These are phyloP conservation scores for Neoaliturus tenellus DNA, from an alignment of 2,888 invertebrate species.

Conservation along the genomic window DNA sequence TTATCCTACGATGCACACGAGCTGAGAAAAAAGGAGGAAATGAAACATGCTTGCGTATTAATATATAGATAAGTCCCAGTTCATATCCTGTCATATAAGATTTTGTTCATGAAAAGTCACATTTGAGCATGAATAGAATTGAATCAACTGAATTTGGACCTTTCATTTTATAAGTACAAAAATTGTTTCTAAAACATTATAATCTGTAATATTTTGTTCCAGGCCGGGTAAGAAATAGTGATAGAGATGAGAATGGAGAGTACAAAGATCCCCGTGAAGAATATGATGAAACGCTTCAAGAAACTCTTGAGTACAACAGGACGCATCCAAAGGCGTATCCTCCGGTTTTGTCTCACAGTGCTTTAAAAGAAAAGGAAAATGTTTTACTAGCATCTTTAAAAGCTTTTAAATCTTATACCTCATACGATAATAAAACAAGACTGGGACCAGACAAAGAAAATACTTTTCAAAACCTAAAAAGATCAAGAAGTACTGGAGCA, in stretches of 20 bases:
- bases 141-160: too few relatives aligned
- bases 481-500: conserved; percentile 51
- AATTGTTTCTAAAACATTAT: too few relatives aligned
- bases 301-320: conserved; percentile 51
- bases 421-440: conserved; percentile 57
- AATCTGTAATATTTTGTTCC: conserved; percentile 12
- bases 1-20: too few relatives aligned
- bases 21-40: too few relatives aligned
- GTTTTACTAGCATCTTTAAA: conserved; percentile 63
- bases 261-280: conserved; percentile 43
- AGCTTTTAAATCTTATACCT: conserved; percentile 20
- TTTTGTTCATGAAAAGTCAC: too few relatives aligned
- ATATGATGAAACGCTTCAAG: conserved; percentile 52
- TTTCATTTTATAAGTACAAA: too few relatives aligned
- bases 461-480: conserved; percentile 56
- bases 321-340: conserved; percentile 35
- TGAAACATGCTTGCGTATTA: too few relatives aligned
- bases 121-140: too few relatives aligned
- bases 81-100: too few relatives aligned
- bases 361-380: conserved; percentile 64
- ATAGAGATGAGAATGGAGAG: conserved; percentile 46
- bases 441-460: conserved; percentile 62
- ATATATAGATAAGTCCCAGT: too few relatives aligned
- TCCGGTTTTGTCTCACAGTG: conserved; percentile 45
- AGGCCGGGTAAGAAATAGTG: conserved; percentile 40